Evolutionary conservation across 2,797 vertebrate species (phyloP), one percentile per base, ranked within the genome.

Genomic region (Protonibea diacanthus): DNA sequence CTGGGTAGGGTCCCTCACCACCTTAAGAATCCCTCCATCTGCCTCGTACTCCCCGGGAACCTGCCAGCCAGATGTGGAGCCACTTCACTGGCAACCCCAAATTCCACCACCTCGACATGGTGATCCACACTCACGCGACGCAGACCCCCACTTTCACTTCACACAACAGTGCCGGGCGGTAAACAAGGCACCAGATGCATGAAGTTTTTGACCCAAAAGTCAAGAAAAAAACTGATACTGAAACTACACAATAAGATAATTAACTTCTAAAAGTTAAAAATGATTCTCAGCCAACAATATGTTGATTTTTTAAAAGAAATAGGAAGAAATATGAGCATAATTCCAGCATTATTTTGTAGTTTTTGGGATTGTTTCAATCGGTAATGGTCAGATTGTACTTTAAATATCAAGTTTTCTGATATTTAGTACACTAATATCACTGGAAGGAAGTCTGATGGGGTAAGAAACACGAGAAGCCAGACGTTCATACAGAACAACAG

Each of bases 31-130:
- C 68, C 81, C 79, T 73, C 74, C 89, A 74, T 80, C 81, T 82
- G 80, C 63, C 51, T 81, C n/a, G 2, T 65, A 33, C 71, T 80
- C 85, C 70, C 61, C 64, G 51, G 80, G 76, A 89, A 86, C 84
- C 92, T 92, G 92, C 81, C 78, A 71, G 74, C 91, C 92, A 94
- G 93, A 94, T 93, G 92, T 94, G 86, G 84, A 90, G 67, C 78
- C 84, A 78, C 83, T 90, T 49, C 69, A 49, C 80, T 85, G 85
- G 87, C 86, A 88, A 83, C 73, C 83, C 78, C 58, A 58, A 76
- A 91, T 88, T 88, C 88, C 82, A 78, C 71, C 84, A 85, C 65
- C 81, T 73, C 86, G 74, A 76, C 65, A 52, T 40, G 71, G 83
- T 33, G 74, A 86, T 81, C 80, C 42, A 52, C 67, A 82, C 73